Base-by-base conservation (phyloP, 2,888 invertebrate genomes). In the Folsomia candida region DNA sequence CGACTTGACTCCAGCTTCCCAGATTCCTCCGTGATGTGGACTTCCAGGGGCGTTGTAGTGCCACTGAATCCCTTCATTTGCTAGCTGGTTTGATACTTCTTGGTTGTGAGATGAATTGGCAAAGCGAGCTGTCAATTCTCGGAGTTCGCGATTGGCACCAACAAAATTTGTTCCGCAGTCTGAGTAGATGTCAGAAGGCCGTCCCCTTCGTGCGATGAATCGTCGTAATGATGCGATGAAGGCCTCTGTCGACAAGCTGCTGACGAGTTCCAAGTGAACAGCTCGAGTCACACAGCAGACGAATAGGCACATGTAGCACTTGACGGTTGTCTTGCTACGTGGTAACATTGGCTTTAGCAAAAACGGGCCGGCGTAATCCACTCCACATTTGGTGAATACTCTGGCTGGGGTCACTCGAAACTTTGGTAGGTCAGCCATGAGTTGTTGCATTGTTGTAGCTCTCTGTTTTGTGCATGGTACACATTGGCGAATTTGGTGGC, bases 11-110 rank as follows among this genome's bases (percentile, higher is more conserved):
- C n/a, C n/a, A 1, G 81, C 80, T 69, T 83, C 82, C 81, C 82
- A 83, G 2, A 82, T 64, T 1, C 82, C 82, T 1, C 82, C 81
- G 58, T 81, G 81, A 66, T 83, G 81, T 1, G 82, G 81, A 2
- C 81, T 77, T 26, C 70, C 69, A 2, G 82, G 81, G 2, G 82
- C 82, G 22, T 78, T 81, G 63, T 82, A 84, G 37, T 81, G 76
- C 82, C 82, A 83, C 2, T 71, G 59, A 9, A 80, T 79, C 1
- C 73, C 71, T 3, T 78, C 69, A 4, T 63, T 67, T 0, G 76
- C 61, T n/a, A 79, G 0, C 26, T 67, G 18, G 1, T 65, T 58
- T 2, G 20, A 2, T 0, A 67, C 22, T 1, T 9, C n/a, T 22
- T 57, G 2, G n/a, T n/a, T n/a, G n/a, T n/a, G n/a, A n/a, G n/a